Base-by-base conservation (phyloP, 2,113 vertebrate genomes). In the Atrichornis clamosus region DNA sequence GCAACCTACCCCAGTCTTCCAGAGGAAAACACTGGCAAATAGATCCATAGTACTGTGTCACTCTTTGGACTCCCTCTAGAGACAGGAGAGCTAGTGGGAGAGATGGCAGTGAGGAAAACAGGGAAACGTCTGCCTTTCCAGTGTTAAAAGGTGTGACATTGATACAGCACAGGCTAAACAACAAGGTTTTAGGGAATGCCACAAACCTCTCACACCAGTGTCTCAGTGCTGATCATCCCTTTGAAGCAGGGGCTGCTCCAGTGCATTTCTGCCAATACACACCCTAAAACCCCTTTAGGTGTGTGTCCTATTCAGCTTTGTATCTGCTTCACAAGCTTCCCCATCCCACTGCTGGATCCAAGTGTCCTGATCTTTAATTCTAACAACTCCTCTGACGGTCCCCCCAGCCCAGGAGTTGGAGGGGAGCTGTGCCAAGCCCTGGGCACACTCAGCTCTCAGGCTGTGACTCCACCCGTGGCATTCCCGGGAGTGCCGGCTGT, bases 301-400 rank as follows among this genome's bases (percentile, higher is more conserved):
- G 67, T 13, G 19, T 8, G 47, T 67, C 63, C 52, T 78, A 18
- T 15, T 46, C 63, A 42, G 50, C 46, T 49, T 26, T 52, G 4
- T 19, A 1, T 24, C 39, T 67, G 56, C 64, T 62, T 62, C 55
- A 24, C 11, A 6, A 30, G 9, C 26, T 59, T 28, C 65, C 46
- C 65, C n/a, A 39, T 27, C 28, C 81, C 22, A 2, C 65, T 0
- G 0, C 55, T 39, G 19, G 6, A 46, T 14, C 37, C 11, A 2
- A 18, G 8, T 10, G 49, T 78, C 6, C 82, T 7, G 53, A 18
- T 16, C 46, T 41, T 58, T 10, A 10, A 32, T 59, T 35, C 56
- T 30, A 1, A 16, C 28, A 60, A 9, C 11, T 32, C 59, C 53
- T 56, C 22, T 64, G 79, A 13, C 24, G 8, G 30, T 23, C 13